Evolutionary conservation across 23 tunicate species (phyloP).

Genomic region (Ascidia mentula): DNA sequence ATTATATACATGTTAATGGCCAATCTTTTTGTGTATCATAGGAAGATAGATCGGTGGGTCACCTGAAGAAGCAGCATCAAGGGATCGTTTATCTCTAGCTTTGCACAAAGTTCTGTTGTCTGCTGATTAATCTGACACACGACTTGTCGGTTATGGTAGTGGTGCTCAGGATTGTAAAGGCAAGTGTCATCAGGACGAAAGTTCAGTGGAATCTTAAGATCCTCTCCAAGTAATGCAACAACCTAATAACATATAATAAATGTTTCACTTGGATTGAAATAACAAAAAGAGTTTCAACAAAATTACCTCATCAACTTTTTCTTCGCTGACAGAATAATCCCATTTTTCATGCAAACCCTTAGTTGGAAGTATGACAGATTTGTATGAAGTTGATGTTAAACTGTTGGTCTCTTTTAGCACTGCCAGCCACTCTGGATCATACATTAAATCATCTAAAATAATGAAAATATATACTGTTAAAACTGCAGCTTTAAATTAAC

Average conservation of each 20-base stretch:
- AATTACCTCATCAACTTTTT: constrained; percentile 45
- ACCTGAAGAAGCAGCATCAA: constrained; percentile 66
- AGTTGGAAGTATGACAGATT: constrained; percentile 48
- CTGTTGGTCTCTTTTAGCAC: constrained; percentile 77
- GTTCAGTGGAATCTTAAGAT: constrained; percentile 67
- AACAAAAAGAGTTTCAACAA: too few species aligned
- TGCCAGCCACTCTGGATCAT: constrained; percentile 98
- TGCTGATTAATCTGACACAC: constrained; percentile 65
- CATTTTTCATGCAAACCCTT: constrained; percentile 42
- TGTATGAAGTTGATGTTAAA: constrained; percentile 50
- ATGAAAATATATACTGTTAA: too few species aligned
- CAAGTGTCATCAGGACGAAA: constrained; percentile 54
- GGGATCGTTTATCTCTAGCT: constrained; percentile 82
- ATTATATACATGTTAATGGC: not conserved
- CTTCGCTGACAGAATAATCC: constrained; percentile 50
- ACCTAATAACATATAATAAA: constrained; percentile 31
- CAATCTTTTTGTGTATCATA: not conserved
- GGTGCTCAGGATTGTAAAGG: constrained; percentile 67
- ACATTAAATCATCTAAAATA: constrained; percentile 45
- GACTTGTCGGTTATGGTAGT: constrained; percentile 18
- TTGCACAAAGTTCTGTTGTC: constrained; percentile 86
- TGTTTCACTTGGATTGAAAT: too few species aligned
- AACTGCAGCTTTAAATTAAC: too few species aligned
- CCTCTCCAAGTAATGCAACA: constrained; percentile 29
- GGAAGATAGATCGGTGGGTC: too few species aligned